Evolutionary conservation across 2,113 vertebrate species (phyloP), one percentile per base, ranked within the genome.

Genomic region (Pelmatolapia mariae): DNA sequence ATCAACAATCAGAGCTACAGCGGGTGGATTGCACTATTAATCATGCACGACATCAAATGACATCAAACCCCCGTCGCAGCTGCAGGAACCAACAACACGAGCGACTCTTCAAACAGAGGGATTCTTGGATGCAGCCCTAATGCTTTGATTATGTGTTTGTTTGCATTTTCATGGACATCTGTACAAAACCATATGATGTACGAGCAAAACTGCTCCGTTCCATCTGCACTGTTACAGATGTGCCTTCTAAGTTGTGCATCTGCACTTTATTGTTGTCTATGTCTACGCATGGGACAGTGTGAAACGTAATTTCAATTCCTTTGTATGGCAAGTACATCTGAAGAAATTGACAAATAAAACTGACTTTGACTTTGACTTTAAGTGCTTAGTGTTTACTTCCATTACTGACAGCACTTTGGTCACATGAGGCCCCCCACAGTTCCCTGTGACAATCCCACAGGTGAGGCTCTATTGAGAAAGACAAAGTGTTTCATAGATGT

Each of bases 221-320:
- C 33, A 33, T 36, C 61, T 11, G 31, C 8, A 26, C 61, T 8
- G 10, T 0, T 1, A 0, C 19, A 71, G 12, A 0, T 43, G 36
- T 0, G 66, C 13, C 66, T 73, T 22, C n/a, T 26, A 2, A 16
- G 38, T 26, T n/a, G n/a, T n/a, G n/a, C n/a, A n/a, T n/a, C n/a
- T n/a, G n/a, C n/a, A n/a, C n/a, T n/a, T n/a, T n/a, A n/a, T n/a
- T n/a, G n/a, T n/a, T n/a, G n/a, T n/a, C n/a, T n/a, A n/a, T n/a
- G n/a, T n/a, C n/a, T n/a, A n/a, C n/a, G n/a, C n/a, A n/a, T n/a
- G n/a, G n/a, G n/a, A n/a, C n/a, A n/a, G n/a, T n/a, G n/a, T n/a
- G n/a, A n/a, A n/a, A n/a, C n/a, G n/a, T n/a, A n/a, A n/a, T n/a
- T n/a, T n/a, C n/a, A n/a, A n/a, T n/a, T n/a, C n/a, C n/a, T n/a